Evolutionary conservation across 2,888 invertebrate genomes (phyloP), one percentile per base, ranked within the genome.

Genomic region (Sphaerophoria taeniata): DNA sequence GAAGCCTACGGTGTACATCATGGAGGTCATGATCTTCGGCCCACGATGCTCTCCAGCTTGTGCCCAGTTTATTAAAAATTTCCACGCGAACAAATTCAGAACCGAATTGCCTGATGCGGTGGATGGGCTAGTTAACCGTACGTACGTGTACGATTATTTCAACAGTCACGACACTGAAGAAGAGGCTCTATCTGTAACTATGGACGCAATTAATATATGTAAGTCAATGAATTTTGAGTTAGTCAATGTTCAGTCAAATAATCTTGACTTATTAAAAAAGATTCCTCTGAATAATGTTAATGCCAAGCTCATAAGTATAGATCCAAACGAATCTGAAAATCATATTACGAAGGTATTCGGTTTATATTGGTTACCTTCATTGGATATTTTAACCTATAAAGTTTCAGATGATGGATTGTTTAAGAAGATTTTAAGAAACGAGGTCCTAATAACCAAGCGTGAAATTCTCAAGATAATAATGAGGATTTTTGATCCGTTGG

Each of bases 71-170:
- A 24, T 60, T 2, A 55, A 55, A 6, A 55, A 55, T 5, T 33
- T 55, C 33, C 55, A 55, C 33, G 55, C 55, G 1, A 55, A 55
- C 9, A 58, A 58, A 11, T 58, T 58, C 36, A 58, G 39, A 16
- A 9, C 36, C 9, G 39, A 58, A 36, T 58, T 31, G 2, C n/a
- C 12, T 3, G 9, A 56, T 34, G n/a, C 55, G 33, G 34, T 56
- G 16, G 49, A 49, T 49, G 49, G 49, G 14, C 16, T 49, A 9
- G n/a, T n/a, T n/a, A n/a, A n/a, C n/a, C n/a, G n/a, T n/a, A n/a
- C n/a, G n/a, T n/a, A n/a, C n/a, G n/a, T 87, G 0, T 76, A 87
- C 47, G 87, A 87, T 58, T 79, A 70, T n/a, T 55, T 70, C 33
- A 51, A 67, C 36, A 67, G 53, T 14, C 53, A 39, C 24, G 56